Percentiles rank a stretch among this genome's conserved stretches.
These are phyloP conservation scores for Rhodeus uyekii DNA, from an alignment of 2,797 vertebrate species.

Conservation along the genomic window DNA sequence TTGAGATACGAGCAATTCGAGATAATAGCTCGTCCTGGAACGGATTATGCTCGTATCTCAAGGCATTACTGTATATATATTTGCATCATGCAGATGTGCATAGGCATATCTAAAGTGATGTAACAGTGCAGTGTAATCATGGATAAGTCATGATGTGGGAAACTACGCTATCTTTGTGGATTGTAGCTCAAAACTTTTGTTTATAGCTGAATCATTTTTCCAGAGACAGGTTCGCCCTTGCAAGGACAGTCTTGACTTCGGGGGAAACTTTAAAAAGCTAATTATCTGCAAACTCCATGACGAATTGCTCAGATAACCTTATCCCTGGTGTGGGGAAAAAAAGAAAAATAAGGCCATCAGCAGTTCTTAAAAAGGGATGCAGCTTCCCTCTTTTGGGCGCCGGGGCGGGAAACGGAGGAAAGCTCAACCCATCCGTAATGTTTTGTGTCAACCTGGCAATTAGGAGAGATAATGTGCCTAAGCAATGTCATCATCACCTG, in stretches of 20 bases:
- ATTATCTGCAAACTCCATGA: conserved; percentile 65
- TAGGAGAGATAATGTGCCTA: conserved; percentile 46
- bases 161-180: not conserved
- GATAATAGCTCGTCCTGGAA: too few species aligned
- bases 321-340: conserved; percentile 59
- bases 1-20: too few species aligned
- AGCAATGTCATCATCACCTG: conserved; percentile 40
- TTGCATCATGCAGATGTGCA: not conserved
- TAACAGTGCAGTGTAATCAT: not conserved
- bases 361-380: conserved; percentile 73
- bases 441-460: conserved; percentile 48
- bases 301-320: conserved; percentile 76
- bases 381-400: conserved; percentile 63
- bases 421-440: conserved; percentile 47
- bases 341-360: conserved; percentile 66
- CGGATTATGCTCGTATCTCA: too few species aligned
- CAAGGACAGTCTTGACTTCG: conserved; percentile 28
- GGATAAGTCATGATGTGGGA: not conserved
- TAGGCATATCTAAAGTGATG: not conserved
- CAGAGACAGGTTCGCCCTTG: conserved; percentile 36
- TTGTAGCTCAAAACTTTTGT: conserved; percentile 21
- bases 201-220: conserved; percentile 21
- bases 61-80: too few species aligned
- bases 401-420: conserved; percentile 64
- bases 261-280: conserved; percentile 50